Evolutionary conservation across 1,140 invertebrate species (phyloP), one percentile per base, ranked within the genome.

Genomic region (Mercenaria mercenaria): DNA sequence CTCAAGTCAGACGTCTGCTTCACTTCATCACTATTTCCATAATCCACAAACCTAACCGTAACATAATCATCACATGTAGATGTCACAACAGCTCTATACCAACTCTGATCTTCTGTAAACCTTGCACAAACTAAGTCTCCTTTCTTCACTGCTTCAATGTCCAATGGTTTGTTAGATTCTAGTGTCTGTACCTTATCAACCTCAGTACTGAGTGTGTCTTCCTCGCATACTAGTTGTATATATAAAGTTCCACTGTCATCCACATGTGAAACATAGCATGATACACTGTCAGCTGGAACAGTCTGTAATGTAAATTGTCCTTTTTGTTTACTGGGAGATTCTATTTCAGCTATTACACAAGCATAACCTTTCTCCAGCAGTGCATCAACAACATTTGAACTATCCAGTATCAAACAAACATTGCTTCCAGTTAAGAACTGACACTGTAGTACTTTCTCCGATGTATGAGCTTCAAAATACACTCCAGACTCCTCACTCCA

Each of bases 41-140:
- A 98, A 94, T 98, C 98, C 6, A 98, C 95, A 94, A 97, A 98
- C 15, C 97, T 95, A 0, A 98, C 97, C 43, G 34, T 82, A 50
- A 89, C 81, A n/a, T 77, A 26, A 13, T 90, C 61, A 10, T 83
- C 91, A 74, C n/a, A 26, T 34, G 83, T 74, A 87, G 96, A 96
- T 3, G 96, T 95, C 97, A 98, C 97, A 97, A 96, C 64, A 37
- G 94, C 95, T 92, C 95, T 80, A 91, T 97, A 98, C 97, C 98
- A 98, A 83, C 96, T 96, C 34, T 96, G 94, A 95, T 98, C 98
- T 88, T 96, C 96, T 88, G 97, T 97, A 90, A 97, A 98, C 84
- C 97, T 96, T 0, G 97, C 98, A 67, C 97, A 96, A 93, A 98
- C 98, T 0, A 97, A 92, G 0, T 97, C 96, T 10, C 97, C 97